Evolutionary conservation across 2,113 vertebrate species (phyloP).

Genomic region (Sinocyclocheilus rhinocerous): DNA sequence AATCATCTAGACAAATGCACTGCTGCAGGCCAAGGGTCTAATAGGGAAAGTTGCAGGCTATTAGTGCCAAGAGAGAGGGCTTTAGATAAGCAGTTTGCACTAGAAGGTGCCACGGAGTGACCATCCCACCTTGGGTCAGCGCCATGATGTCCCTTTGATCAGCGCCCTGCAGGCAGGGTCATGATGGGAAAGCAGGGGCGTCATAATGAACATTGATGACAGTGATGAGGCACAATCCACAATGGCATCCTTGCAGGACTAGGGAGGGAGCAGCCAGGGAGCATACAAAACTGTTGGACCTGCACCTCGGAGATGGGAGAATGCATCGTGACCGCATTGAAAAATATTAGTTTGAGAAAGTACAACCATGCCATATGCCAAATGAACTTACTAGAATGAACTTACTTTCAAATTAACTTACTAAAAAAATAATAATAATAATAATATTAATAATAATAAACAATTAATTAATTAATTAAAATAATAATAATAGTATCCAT

Average conservation of each 20-base stretch:
- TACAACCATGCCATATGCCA: too few relatives aligned
- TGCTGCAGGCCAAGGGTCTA: not conserved
- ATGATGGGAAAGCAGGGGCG: not conserved
- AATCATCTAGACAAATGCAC: not conserved
- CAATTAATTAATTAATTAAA: too few relatives aligned
- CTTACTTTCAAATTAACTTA: too few relatives aligned
- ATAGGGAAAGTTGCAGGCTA: not conserved
- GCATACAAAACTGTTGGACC: not conserved
- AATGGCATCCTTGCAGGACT: not conserved
- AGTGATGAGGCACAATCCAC: not conserved
- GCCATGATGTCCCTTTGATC: not conserved
- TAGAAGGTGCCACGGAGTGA: not conserved
- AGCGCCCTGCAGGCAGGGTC: not conserved
- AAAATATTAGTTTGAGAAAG: too few relatives aligned
- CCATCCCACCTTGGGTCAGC: not conserved
- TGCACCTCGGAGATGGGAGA: not conserved
- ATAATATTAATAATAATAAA: too few relatives aligned
- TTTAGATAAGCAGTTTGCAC: conserved; percentile 6
- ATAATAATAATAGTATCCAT: too few relatives aligned
- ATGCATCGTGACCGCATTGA: not conserved
- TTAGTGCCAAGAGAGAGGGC: not conserved
- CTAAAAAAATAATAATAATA: too few relatives aligned
- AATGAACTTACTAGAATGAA: too few relatives aligned
- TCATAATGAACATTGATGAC: not conserved
- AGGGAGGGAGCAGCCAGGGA: not conserved